phyloP scores from a whole-genome alignment of 1,140 invertebrate species.

The Scaptomyza montana region DNA sequence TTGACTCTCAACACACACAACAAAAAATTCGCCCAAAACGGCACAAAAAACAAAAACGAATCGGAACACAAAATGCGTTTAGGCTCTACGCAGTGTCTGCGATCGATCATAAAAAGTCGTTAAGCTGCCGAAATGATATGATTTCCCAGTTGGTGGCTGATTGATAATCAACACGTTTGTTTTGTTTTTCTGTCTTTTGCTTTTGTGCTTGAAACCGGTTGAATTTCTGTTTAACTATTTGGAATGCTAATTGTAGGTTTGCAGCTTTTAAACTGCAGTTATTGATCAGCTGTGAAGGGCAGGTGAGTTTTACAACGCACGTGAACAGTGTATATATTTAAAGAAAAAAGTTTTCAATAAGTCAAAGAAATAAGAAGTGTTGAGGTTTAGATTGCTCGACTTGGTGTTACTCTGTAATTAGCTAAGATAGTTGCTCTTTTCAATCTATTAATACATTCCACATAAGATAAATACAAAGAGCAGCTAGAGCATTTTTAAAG shows the following conservation, averaged over 20 bases:
- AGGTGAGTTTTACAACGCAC: background rate
- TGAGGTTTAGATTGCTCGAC: background rate
- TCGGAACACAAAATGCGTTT: constrained; percentile 5
- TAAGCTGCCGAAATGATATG: constrained; percentile 21
- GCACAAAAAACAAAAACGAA: constrained; percentile 7
- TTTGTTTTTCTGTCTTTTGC: background rate
- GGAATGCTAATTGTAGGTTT: constrained; percentile 15
- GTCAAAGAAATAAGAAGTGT: too few species aligned
- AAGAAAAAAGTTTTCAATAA: background rate
- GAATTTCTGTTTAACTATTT: constrained; percentile 12
- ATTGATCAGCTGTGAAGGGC: constrained; percentile 5
- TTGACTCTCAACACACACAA: background rate
- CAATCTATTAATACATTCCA: too few species aligned
- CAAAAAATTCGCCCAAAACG: background rate
- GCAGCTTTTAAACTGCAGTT: constrained; percentile 10
- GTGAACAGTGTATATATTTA: constrained; percentile 7
- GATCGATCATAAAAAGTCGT: constrained; percentile 27
- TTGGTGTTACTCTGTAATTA: background rate
- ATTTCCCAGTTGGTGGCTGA: constrained; percentile 23
- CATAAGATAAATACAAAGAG: too few species aligned
- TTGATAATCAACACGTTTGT: constrained; percentile 14
- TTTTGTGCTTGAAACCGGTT: constrained; percentile 2
- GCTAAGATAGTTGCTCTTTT: too few species aligned
- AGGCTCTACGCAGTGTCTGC: constrained; percentile 11
- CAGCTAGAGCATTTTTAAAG: too few species aligned